Percentiles rank a stretch among this genome's conserved stretches.
phyloP scores from a whole-genome alignment of 2,113 vertebrate species.

The Ophthalmolycus amberensis region DNA sequence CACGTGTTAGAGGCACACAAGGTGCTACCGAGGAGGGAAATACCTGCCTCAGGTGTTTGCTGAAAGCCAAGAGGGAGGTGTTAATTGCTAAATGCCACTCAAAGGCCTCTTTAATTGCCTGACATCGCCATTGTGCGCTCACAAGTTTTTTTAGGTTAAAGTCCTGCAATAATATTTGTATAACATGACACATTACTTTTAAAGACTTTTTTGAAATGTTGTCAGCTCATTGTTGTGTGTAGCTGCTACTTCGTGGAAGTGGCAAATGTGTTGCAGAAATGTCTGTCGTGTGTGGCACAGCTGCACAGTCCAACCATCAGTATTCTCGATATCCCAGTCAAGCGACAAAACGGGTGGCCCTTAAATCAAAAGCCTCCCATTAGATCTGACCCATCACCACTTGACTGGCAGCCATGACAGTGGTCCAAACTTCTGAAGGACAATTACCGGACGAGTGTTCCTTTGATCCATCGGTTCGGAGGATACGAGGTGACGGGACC shows the following conservation, averaged over 20 bases:
- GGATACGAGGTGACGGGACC: slow-evolving; percentile 60
- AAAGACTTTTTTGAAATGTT: slow-evolving; percentile 18
- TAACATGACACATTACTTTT: not conserved
- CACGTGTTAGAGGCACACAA: slow-evolving; percentile 47
- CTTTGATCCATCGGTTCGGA: slow-evolving; percentile 68
- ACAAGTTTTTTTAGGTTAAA: slow-evolving; percentile 5
- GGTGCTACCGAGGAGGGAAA: slow-evolving; percentile 31
- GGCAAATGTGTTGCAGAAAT: not conserved
- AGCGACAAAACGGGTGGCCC: slow-evolving; percentile 18
- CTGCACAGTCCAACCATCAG: slow-evolving; percentile 2
- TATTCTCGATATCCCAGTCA: slow-evolving; percentile 25
- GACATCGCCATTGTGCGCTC: slow-evolving; percentile 15
- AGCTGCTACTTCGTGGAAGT: not conserved
- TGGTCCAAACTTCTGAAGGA: slow-evolving; percentile 67
- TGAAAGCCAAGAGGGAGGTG: slow-evolving; percentile 60
- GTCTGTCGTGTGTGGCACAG: not conserved
- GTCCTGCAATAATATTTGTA: slow-evolving; percentile 16
- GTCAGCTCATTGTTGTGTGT: not conserved
- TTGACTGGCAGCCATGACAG: slow-evolving; percentile 55
- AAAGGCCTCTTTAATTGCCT: slow-evolving; percentile 45
- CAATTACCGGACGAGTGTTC: slow-evolving; percentile 65
- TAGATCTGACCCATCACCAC: slow-evolving; percentile 54
- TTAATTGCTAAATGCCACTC: slow-evolving; percentile 76
- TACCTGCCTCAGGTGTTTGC: slow-evolving; percentile 65
- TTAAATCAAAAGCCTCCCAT: slow-evolving; percentile 47